Base-by-base conservation (phyloP, 2,888 invertebrate species). In the Aleiodes alternator region DNA sequence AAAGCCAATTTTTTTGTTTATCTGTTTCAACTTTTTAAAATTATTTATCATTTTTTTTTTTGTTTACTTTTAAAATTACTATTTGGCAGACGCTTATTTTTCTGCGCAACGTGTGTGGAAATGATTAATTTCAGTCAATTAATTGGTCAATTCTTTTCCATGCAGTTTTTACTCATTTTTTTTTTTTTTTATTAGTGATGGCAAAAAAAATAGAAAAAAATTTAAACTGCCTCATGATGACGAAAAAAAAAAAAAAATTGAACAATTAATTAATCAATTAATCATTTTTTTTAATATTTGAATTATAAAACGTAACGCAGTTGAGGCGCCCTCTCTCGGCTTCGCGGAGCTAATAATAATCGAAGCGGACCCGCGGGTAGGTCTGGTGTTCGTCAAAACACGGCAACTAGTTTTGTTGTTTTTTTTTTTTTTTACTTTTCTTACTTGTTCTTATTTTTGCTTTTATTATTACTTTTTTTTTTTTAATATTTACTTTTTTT, bases 321-420 rank as follows among this genome's bases (percentile, higher is more conserved):
- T 73, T 76, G 74, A 78, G 78, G 80, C 71, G 78, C 76, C 76
- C 70, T 73, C 66, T 73, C 55, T 78, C 77, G 81, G 80, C 75
- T 77, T 80, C 78, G 81, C 80, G 80, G 80, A 80, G 79, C 79
- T 80, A 87, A 84, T 80, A 87, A 84, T 83, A 82, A 87, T 88
- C 88, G 89, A 89, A 89, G 89, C 89, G 89, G 88, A 89, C 88
- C 89, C 89, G 89, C 88, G 88, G 88, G 89, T 89, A 89, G 89
- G 89, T 89, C 88, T 81, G 86, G 85, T 88, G 86, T 83, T 81
- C 76, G 23, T 80, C 79, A 80, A 64, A 81, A 81, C 81, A 81
- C 81, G 81, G 81, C 81, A 81, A 81, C 80, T 81, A 81, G 80
- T 80, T 80, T 79, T 84, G 86, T 85, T 82, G 82, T 81, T 84